These are phyloP conservation scores for Acleris literana DNA, from an alignment of 2,888 invertebrate species.

Conservation along the genomic window DNA sequence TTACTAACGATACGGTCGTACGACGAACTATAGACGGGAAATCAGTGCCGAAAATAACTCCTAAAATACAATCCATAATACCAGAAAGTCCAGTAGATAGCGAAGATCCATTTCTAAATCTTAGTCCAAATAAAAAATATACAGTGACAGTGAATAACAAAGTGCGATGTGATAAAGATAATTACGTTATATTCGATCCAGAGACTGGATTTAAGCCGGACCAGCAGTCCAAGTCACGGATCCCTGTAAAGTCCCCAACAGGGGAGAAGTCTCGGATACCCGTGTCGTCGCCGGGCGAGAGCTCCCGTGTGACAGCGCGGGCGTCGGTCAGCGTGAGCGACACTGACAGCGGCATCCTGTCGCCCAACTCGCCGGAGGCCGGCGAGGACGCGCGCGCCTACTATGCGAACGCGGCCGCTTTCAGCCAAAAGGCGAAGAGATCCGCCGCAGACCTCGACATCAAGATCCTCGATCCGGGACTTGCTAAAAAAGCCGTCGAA, in stretches of 20 bases:
- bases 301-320: conserved; percentile 52
- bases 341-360: conserved; percentile 86
- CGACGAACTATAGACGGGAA: conserved; percentile 74
- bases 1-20: conserved; percentile 73
- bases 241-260: conserved; percentile 61
- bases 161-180: conserved; percentile 80
- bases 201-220: conserved; percentile 73
- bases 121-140: conserved; percentile 81
- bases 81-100: conserved; percentile 79
- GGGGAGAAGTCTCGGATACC: conserved; percentile 67
- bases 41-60: conserved; percentile 76
- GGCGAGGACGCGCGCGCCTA: conserved; percentile 65
- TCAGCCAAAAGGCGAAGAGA: conserved; percentile 67
- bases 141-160: conserved; percentile 79
- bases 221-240: conserved; percentile 54
- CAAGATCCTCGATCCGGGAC: conserved; percentile 68
- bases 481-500: conserved; percentile 76
- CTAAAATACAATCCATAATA: conserved; percentile 80
- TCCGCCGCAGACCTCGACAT: conserved; percentile 66
- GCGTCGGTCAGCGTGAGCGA: conserved; percentile 82
- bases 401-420: conserved; percentile 73
- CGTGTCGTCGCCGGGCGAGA: conserved; percentile 68
- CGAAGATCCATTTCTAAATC: conserved; percentile 76
- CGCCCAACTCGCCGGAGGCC: conserved; percentile 84
- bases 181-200: conserved; percentile 80